Conservation (phyloP, 2,797 vertebrate genomes). For the Crotalus adamanteus region DNA sequence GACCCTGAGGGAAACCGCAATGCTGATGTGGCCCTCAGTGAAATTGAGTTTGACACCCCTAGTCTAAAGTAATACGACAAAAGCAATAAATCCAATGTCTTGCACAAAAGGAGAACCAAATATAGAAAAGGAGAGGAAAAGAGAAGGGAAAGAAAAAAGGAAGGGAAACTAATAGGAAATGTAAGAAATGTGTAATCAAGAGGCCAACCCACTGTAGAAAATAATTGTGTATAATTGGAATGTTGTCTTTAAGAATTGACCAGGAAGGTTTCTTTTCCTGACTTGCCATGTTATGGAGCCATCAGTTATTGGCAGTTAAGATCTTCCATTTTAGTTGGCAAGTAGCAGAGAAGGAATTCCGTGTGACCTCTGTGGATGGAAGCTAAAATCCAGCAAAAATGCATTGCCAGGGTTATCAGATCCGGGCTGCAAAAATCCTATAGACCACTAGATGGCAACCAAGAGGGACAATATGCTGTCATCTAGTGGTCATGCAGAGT, state of each 20-base stretch:
- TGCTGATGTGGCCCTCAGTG: too few relatives aligned
- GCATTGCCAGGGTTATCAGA: too few relatives aligned
- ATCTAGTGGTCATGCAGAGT: neutral
- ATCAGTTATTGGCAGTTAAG: neutral
- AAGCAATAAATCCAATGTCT: neutral
- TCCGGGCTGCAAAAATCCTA: neutral
- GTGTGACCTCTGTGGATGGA: neutral
- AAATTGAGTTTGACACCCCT: too few relatives aligned
- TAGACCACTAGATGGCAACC: neutral
- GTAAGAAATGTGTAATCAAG: neutral
- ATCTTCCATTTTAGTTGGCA: neutral
- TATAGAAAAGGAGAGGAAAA: neutral
- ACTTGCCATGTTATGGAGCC: neutral
- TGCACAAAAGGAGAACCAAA: neutral
- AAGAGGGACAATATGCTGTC: neutral
- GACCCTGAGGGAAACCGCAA: too few relatives aligned
- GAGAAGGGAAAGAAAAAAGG: neutral
- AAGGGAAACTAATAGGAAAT: neutral
- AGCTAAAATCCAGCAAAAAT: neutral
- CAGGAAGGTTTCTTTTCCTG: neutral
- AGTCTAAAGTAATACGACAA: neutral
- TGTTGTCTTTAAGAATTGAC: neutral
- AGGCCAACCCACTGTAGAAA: neutral
- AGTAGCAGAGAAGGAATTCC: neutral
- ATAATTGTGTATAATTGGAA: neutral